Base-by-base conservation (phyloP, 2,113 vertebrate genomes). In the Rhinoderma darwinii region DNA sequence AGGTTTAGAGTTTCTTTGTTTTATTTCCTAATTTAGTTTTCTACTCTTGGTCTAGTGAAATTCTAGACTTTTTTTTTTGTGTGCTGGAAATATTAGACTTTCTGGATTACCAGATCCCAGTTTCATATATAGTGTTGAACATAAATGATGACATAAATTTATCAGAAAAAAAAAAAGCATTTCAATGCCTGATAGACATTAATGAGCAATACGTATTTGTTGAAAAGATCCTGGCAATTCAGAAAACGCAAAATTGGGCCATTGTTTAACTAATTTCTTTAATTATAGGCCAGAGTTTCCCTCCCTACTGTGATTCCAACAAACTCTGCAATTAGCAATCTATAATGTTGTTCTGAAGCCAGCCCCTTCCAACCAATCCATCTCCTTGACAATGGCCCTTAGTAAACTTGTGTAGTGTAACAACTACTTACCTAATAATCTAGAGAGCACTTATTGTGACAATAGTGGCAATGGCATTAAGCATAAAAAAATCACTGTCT, bases 201-300 rank as follows among this genome's bases (percentile, higher is more conserved):
- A n/a, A 30, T 37, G 18, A n/a, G 72, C 44, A 35, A 54, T 41
- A 73, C n/a, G 9, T 47, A 72, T 73, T 32, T 59, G 35, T 43
- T 73, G 77, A 51, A 82, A 35, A 88, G 87, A 88, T 88, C 79
- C 61, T 35, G 84, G 83, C 32, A 89, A 85, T 56, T 87, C 72
- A 88, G 88, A 92, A 91, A 79, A 7, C 0, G 1, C 41, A 81
- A 92, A 93, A 92, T 74, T 89, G 89, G 90, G 84, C 88, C 88
- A 85, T 83, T 91, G 91, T 92, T 92, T 84, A 79, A 88, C 89
- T 90, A 90, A 91, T 91, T 91, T 89, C 32, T 79, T 87, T 91
- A 90, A 93, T 94, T 93, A 92, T 86, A 93, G 89, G 89, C 89
- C 87, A 91, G 89, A 88, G 83, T 73, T 77, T 89, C 88, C 82